phyloP scores from a whole-genome alignment of 2,113 vertebrate genomes.

The Propithecus coquereli region DNA sequence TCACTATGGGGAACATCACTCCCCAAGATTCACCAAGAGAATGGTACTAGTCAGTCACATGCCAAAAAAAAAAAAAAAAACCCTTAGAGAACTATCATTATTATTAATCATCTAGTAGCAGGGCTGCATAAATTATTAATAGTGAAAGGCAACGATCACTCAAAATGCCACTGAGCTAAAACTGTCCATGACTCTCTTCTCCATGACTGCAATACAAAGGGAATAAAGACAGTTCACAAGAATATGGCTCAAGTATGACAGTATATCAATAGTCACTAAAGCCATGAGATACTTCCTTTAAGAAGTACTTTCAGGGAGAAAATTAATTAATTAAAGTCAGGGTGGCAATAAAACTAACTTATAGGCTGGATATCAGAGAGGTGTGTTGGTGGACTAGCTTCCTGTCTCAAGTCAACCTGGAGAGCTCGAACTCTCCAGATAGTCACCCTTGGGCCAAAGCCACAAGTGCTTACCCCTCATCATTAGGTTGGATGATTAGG shows the following conservation, averaged over 20 bases:
- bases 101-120: constrained; percentile 38
- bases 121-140: not conserved
- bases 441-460: not conserved
- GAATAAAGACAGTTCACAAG: not conserved
- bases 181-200: not conserved
- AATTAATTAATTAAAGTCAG: not conserved
- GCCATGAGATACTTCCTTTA: not conserved
- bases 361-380: not conserved
- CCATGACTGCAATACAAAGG: not conserved
- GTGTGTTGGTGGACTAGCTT: not conserved
- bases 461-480: not conserved
- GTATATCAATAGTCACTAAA: constrained; percentile 20
- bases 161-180: not conserved
- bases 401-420: not conserved
- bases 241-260: not conserved
- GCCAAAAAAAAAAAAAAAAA: not conserved
- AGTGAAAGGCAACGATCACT: constrained; percentile 48
- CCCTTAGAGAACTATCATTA: not conserved
- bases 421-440: not conserved
- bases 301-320: constrained; percentile 23
- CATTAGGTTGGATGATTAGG: not conserved
- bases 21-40: constrained; percentile 27
- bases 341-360: not conserved
- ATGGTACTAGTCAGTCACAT: not conserved
- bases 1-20: not conserved